Evolutionary conservation across 2,113 vertebrate species (phyloP).

Genomic region (Tragulus kanchil): DNA sequence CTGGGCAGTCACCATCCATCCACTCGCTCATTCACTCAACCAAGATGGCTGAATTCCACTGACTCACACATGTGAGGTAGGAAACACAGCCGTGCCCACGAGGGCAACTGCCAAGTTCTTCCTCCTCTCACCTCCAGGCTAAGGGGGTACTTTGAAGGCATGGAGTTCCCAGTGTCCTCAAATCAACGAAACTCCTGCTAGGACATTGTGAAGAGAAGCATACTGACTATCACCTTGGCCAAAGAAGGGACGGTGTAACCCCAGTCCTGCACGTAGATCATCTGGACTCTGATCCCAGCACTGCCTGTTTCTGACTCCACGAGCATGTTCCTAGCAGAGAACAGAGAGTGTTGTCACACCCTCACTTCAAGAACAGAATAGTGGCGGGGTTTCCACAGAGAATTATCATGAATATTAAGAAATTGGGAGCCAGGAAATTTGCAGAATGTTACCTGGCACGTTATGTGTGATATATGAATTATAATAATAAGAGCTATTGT

Average conservation of each 20-base stretch:
- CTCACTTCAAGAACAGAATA: neutral
- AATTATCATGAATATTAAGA: too few species aligned
- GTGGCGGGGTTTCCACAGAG: neutral
- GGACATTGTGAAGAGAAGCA: neutral
- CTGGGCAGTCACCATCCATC: neutral
- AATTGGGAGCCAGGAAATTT: neutral
- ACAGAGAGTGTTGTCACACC: too few species aligned
- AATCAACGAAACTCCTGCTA: neutral
- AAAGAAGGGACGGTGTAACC: neutral
- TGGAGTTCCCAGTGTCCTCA: neutral
- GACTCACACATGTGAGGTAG: neutral
- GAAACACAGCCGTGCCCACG: neutral
- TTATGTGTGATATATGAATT: neutral
- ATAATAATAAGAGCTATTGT: neutral
- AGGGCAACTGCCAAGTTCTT: neutral
- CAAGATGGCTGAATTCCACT: neutral
- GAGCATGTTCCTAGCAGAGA: neutral
- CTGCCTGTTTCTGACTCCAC: neutral
- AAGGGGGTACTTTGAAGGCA: neutral
- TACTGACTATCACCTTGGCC: too few species aligned
- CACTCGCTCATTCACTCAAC: neutral
- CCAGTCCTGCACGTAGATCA: fast-evolving
- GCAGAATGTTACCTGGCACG: neutral
- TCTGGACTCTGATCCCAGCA: neutral
- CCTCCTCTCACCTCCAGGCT: neutral